Base-by-base conservation (phyloP, 1,140 invertebrate species). In the Cataglyphis hispanica region DNA sequence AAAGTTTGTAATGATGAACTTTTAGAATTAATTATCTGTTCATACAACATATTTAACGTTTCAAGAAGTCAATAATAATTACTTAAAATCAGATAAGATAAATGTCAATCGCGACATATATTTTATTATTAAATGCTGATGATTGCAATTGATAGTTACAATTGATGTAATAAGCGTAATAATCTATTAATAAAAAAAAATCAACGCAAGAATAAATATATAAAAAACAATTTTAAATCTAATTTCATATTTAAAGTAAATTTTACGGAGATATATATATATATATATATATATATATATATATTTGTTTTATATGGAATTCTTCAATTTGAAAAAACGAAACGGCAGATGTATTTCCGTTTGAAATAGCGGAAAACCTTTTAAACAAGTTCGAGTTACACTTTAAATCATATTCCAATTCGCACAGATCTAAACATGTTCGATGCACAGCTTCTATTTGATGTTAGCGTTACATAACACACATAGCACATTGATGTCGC, bases 321-420 rank as follows among this genome's bases (percentile, higher is more conserved):
- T 13, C 0, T 43, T 63, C 6, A 43, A 63, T 77, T 76, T 43
- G 16, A 16, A 3, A 3, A 4, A 19, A 34, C 16, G 11, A 27
- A 7, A 77, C 19, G 27, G 13, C 25, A 63, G 43, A 76, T 10
- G 25, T 40, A 25, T 60, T 50, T 58, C 53, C 53, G 5, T 22
- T 64, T 19, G 0, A 64, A 64, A 77, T 56, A 63, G 25, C 7
- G 25, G 25, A 6, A 19, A 46, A 13, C 31, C 75, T 63, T 77
- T 46, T 27, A 60, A 60, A 74, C n/a, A n/a, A 61, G 22, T 76
- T 43, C 34, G 16, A 76, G 31, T 77, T 77, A 63, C 16, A 13
- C 16, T 27, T 61, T 63, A 63, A 34, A 63, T 76, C 19, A 40
- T 63, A n/a, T 43, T 43, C 25, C 10, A 19, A 3, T 37, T 63